Evolutionary conservation across 1,140 invertebrate species (phyloP).

Genomic region (Oscheius sp.): DNA sequence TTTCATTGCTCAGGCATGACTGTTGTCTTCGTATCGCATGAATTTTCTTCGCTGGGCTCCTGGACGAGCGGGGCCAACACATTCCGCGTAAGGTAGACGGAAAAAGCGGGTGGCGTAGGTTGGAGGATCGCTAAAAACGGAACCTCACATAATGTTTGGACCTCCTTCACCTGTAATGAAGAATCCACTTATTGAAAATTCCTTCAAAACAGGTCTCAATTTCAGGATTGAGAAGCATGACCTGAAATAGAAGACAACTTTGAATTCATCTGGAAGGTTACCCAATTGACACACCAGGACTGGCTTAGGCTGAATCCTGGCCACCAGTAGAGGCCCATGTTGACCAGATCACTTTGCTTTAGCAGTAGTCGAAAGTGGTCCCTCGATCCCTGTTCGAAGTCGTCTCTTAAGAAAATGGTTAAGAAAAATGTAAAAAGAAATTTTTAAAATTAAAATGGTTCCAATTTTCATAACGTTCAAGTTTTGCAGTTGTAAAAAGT

Average conservation of each 20-base stretch:
- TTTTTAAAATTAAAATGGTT: no score
- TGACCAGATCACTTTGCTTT: conserved; percentile 38
- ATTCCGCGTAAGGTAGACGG: conserved; percentile 35
- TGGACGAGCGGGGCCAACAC: conserved; percentile 23
- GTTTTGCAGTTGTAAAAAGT: no score
- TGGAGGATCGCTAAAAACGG: conserved; percentile 32
- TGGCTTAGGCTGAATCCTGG: conserved; percentile 40
- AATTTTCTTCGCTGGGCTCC: background rate
- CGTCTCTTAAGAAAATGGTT: conserved; percentile 15
- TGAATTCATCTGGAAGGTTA: background rate
- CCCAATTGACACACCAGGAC: conserved; percentile 44
- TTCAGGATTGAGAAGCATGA: conserved; percentile 38
- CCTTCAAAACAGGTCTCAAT: conserved; percentile 39
- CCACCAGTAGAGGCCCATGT: conserved; percentile 43
- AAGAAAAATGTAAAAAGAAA: background rate
- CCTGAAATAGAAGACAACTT: conserved; percentile 14
- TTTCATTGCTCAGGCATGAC: no score
- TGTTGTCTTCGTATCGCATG: background rate
- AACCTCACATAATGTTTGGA: background rate
- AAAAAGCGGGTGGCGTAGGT: conserved; percentile 37
- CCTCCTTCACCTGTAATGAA: conserved; percentile 32
- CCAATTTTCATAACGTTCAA: no score
- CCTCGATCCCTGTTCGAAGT: conserved; percentile 37
- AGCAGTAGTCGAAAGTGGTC: conserved; percentile 40
- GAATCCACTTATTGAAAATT: conserved; percentile 42